Percentiles rank a stretch among this genome's conserved stretches.
Evolutionary conservation across 2,797 vertebrate genomes (phyloP).

Genomic region (Miichthys miiuy): DNA sequence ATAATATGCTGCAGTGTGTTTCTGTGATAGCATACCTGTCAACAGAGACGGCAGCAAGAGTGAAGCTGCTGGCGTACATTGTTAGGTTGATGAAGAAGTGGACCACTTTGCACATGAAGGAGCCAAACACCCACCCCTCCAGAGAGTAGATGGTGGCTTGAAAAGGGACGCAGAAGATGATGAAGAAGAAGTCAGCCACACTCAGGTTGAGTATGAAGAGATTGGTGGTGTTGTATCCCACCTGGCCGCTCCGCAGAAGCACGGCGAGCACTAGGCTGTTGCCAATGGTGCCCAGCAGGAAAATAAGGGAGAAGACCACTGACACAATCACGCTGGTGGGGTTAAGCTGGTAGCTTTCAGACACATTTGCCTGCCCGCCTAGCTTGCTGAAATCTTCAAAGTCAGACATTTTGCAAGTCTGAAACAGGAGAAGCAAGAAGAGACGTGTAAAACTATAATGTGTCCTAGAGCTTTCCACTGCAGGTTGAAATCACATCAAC

Average conservation of each 20-base stretch:
- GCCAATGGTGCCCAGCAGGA: slow-evolving; percentile 90
- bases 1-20: neutral
- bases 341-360: slow-evolving; percentile 87
- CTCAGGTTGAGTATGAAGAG: slow-evolving; percentile 94
- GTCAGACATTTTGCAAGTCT: slow-evolving; percentile 84
- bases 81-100: slow-evolving; percentile 95
- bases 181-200: slow-evolving; percentile 94
- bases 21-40: slow-evolving; percentile 84
- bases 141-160: slow-evolving; percentile 94
- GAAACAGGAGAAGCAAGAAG: slow-evolving; percentile 19
- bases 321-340: slow-evolving; percentile 89
- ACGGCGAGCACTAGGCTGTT: slow-evolving; percentile 92
- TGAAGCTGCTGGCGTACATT: slow-evolving; percentile 95
- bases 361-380: slow-evolving; percentile 83
- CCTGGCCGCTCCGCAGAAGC: slow-evolving; percentile 88
- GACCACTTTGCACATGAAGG: slow-evolving; percentile 93
- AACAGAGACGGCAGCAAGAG: slow-evolving; percentile 90
- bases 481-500: neutral
- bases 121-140: slow-evolving; percentile 93
- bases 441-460: neutral
- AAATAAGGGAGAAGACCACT: slow-evolving; percentile 92
- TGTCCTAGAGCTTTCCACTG: neutral
- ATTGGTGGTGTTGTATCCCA: slow-evolving; percentile 91
- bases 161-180: slow-evolving; percentile 94
- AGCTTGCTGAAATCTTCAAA: slow-evolving; percentile 85